Conservation (phyloP, 2,113 vertebrate genomes). For the Rhinoptilus africanus region DNA sequence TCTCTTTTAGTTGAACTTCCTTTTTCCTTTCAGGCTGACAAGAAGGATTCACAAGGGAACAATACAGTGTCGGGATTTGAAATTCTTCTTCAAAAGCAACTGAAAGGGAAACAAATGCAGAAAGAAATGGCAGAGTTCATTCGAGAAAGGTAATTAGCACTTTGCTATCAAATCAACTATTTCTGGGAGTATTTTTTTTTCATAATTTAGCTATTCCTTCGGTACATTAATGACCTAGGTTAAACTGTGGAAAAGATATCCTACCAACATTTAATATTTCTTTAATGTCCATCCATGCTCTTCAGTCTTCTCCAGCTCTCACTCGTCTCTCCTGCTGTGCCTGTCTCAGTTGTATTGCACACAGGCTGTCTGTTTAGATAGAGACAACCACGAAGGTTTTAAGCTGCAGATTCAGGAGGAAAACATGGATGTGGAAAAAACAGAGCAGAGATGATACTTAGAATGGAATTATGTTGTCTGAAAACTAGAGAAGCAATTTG, state of each 20-base stretch:
- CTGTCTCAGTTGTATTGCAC: not conserved
- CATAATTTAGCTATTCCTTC: not conserved
- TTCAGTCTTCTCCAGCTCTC: not conserved
- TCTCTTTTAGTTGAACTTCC: not conserved
- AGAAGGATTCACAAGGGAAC: slow-evolving; percentile 90
- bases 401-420: not conserved
- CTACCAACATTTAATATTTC: not conserved
- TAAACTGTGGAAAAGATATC: not conserved
- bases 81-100: slow-evolving; percentile 93
- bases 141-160: slow-evolving; percentile 85
- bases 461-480: not conserved
- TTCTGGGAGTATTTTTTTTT: not conserved
- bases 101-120: slow-evolving; percentile 98
- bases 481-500: not conserved
- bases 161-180: not conserved
- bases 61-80: slow-evolving; percentile 90
- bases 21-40: slow-evolving; percentile 83
- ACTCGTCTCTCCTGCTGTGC: not conserved
- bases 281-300: not conserved
- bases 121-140: slow-evolving; percentile 98
- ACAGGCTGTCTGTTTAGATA: not conserved
- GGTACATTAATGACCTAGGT: not conserved
- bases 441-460: not conserved
- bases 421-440: not conserved
- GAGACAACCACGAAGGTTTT: not conserved